phyloP scores from a whole-genome alignment of 1,140 invertebrate genomes.

The Belonocnema kinseyi region DNA sequence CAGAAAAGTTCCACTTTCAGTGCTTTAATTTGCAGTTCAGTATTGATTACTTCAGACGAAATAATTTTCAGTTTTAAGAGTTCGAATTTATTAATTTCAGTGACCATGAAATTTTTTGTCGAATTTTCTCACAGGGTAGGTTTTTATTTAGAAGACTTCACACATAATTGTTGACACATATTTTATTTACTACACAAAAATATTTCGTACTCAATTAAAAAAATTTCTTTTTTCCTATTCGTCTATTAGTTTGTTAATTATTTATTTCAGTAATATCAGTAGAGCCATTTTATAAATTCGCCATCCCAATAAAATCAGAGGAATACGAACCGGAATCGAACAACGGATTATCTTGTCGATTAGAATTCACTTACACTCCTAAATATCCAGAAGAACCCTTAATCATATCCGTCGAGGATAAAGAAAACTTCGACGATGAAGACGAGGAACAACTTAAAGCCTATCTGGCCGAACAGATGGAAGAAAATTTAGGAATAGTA shows the following conservation, averaged over 20 bases:
- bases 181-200: too few relatives aligned
- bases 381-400: constrained; percentile 94
- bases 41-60: too few relatives aligned
- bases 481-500: constrained; percentile 96
- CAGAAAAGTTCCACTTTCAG: too few relatives aligned
- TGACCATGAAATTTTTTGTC: too few relatives aligned
- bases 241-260: not conserved
- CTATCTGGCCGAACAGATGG: constrained; percentile 83
- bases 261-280: constrained; percentile 80
- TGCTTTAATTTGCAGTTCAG: too few relatives aligned
- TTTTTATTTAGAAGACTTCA: too few relatives aligned
- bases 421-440: constrained; percentile 86
- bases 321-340: constrained; percentile 80
- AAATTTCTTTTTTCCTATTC: not conserved
- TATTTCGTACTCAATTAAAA: too few relatives aligned
- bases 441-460: constrained; percentile 82
- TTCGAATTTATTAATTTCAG: too few relatives aligned
- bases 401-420: constrained; percentile 85
- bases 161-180: too few relatives aligned
- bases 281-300: constrained; percentile 84
- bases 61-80: too few relatives aligned
- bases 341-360: constrained; percentile 81
- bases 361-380: constrained; percentile 89
- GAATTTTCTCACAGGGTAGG: too few relatives aligned
- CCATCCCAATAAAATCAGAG: constrained; percentile 87